A percentile compares a stretch with the other conserved stretches of the same genome.
These are phyloP conservation scores for Microcebus murinus DNA, from an alignment of 2,113 vertebrate genomes.

Conservation along the genomic window DNA sequence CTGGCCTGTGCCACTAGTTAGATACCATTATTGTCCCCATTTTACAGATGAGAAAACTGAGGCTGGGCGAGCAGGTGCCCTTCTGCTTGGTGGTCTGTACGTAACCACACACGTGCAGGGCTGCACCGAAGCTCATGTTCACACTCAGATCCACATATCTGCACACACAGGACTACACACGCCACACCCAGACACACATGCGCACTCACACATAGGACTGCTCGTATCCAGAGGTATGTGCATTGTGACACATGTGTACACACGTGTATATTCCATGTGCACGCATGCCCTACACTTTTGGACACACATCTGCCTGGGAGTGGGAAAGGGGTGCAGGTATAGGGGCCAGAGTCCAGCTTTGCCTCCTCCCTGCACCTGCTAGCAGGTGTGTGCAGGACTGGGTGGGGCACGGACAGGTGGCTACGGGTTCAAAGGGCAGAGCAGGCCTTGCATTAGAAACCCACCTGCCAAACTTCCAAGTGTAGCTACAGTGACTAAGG, in stretches of 20 bases:
- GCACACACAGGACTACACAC: accelerated
- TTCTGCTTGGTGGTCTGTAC: neutral
- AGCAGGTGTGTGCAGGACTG: neutral
- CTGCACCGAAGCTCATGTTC: neutral
- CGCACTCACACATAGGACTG: neutral
- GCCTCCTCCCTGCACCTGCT: neutral
- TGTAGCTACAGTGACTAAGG: accelerated
- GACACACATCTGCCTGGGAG: neutral
- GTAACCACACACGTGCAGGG: neutral
- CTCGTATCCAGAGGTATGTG: too few relatives aligned
- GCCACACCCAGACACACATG: neutral
- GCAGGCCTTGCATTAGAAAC: neutral
- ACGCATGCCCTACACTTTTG: too few relatives aligned
- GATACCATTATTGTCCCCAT: neutral
- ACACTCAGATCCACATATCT: neutral
- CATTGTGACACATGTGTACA: accelerated
- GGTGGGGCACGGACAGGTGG: neutral
- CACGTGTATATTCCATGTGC: neutral
- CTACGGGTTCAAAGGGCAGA: neutral
- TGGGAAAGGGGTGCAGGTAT: neutral
- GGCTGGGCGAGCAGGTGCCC: neutral
- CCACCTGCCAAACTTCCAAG: neutral
- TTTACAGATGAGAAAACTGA: neutral
- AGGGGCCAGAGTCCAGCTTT: neutral
- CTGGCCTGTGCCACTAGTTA: neutral